Conservation (phyloP, 2,888 invertebrate genomes). For the Alloplasta piceator region DNA sequence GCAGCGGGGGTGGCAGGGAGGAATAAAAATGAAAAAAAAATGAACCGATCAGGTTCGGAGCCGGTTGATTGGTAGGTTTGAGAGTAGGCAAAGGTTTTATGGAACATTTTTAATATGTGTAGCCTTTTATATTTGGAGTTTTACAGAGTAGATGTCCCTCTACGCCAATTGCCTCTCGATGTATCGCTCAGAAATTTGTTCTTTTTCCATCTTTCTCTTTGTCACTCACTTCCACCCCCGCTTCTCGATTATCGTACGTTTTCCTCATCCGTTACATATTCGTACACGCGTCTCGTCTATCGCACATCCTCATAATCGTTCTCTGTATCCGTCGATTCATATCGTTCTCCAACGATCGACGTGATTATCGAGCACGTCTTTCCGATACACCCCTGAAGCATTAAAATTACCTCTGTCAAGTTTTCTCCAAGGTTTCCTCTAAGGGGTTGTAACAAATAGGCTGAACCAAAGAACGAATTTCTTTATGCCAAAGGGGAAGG, state of each 20-base stretch:
- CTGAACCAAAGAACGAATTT: too few relatives aligned
- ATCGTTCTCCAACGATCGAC: too few relatives aligned
- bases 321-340: too few relatives aligned
- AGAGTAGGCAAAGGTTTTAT: slow-evolving; percentile 58
- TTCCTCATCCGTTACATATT: slow-evolving; percentile 13
- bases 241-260: too few relatives aligned
- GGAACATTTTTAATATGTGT: slow-evolving; percentile 29
- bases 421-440: too few relatives aligned
- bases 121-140: neutral
- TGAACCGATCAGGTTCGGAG: slow-evolving; percentile 83
- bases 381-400: too few relatives aligned
- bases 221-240: slow-evolving; percentile 1
- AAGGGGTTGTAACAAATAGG: too few relatives aligned
- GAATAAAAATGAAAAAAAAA: slow-evolving; percentile 77
- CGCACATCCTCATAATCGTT: too few relatives aligned
- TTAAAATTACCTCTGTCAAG: too few relatives aligned
- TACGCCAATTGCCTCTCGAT: slow-evolving; percentile 29
- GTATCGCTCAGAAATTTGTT: slow-evolving; percentile 61
- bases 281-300: slow-evolving; percentile 32
- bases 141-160: neutral
- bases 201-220: slow-evolving; percentile 29
- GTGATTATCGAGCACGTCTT: too few relatives aligned
- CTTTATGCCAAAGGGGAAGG: too few relatives aligned
- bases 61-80: slow-evolving; percentile 82
- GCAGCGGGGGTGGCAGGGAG: slow-evolving; percentile 72